A percentile compares a stretch with the other conserved stretches of the same genome.
Evolutionary conservation across 92 coral and sea anemone genomes (phyloP).

Genomic region (Parazoanthus atlanticus): DNA sequence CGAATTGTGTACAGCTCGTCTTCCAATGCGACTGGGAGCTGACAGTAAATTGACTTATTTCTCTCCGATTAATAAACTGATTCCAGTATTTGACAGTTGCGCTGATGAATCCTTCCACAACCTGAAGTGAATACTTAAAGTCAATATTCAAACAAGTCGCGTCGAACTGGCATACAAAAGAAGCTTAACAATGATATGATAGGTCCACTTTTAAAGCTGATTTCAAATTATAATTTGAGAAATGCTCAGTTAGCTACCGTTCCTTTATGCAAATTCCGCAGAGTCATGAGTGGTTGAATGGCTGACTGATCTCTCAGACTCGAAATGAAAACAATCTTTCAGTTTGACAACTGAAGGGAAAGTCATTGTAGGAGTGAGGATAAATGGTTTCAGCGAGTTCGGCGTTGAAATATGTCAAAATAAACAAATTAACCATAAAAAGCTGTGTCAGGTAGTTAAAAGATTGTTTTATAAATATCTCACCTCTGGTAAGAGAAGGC

Average conservation of each 20-base stretch:
- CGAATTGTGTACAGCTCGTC: background rate
- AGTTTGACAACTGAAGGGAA: slow-evolving; percentile 2
- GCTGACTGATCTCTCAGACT: slow-evolving; percentile 16
- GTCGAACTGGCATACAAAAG: slow-evolving; percentile 50
- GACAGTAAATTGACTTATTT: background rate
- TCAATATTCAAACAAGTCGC: slow-evolving; percentile 27
- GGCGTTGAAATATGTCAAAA: slow-evolving; percentile 31
- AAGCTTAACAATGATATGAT: slow-evolving; percentile 44
- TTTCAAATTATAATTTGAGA: slow-evolving; percentile 63
- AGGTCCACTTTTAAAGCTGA: slow-evolving; percentile 52
- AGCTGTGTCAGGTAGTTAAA: slow-evolving; percentile 23
- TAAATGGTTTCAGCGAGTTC: slow-evolving; percentile 32
- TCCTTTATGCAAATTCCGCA: slow-evolving; percentile 37
- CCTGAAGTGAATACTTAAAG: slow-evolving; percentile 37
- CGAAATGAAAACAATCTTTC: slow-evolving; percentile 28
- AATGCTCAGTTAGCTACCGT: slow-evolving; percentile 17
- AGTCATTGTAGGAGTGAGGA: background rate
- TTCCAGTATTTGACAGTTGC: slow-evolving; percentile 5
- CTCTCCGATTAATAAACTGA: slow-evolving; percentile 14
- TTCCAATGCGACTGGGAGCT: background rate
- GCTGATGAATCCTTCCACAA: background rate
- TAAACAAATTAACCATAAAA: slow-evolving; percentile 34
- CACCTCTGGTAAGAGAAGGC: slow-evolving; percentile 22
- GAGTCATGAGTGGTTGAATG: slow-evolving; percentile 8
- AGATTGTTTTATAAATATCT: slow-evolving; percentile 15